These are phyloP conservation scores for Nycticryphes semicollaris DNA, from an alignment of 2,113 vertebrate species.

Conservation along the genomic window DNA sequence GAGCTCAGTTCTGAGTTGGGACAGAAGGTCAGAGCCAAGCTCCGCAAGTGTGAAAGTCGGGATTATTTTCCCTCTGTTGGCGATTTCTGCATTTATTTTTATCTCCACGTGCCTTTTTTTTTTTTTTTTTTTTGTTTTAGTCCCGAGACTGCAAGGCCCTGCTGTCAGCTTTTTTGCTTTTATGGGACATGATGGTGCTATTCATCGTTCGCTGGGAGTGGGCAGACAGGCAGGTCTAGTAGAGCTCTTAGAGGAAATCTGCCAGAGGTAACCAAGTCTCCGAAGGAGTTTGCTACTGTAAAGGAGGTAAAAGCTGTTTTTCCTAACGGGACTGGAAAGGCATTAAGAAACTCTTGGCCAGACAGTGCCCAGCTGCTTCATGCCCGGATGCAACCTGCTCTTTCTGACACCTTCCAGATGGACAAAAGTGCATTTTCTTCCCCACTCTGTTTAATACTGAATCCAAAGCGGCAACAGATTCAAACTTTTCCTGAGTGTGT, in stretches of 20 bases:
- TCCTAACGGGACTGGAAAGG: neutral
- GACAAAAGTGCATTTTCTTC: neutral
- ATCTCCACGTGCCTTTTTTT: neutral
- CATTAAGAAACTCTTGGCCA: neutral
- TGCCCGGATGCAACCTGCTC: neutral
- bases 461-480: neutral
- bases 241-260: neutral
- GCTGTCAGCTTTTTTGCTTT: neutral
- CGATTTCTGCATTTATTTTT: neutral
- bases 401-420: neutral
- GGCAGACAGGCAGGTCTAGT: neutral
- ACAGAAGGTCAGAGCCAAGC: neutral
- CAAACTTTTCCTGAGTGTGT: neutral
- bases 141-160: neutral
- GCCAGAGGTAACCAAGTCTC: neutral
- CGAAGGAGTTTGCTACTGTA: neutral
- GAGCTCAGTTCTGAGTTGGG: accelerated
- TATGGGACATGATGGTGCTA: neutral
- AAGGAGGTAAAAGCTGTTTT: neutral
- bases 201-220: neutral
- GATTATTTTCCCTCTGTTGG: neutral
- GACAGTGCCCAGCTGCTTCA: neutral
- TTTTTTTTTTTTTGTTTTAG: neutral
- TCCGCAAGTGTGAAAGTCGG: neutral
- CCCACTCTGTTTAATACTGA: neutral